These are phyloP conservation scores for Folsomia candida DNA, from an alignment of 2,888 invertebrate species.

Conservation along the genomic window DNA sequence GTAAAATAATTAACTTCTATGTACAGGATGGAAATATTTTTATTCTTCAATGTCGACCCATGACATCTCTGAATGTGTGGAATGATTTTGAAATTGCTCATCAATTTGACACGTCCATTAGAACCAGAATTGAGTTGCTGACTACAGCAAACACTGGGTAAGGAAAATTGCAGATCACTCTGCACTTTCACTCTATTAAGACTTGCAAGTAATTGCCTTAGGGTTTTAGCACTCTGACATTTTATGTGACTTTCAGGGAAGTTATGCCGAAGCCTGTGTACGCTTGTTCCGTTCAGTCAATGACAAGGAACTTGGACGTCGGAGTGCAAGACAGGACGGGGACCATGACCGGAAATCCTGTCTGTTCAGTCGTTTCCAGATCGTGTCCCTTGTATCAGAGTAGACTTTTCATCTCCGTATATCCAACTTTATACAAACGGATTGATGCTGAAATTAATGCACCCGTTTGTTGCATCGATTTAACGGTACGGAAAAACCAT, in stretches of 20 bases:
- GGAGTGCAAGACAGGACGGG: constrained; percentile 51
- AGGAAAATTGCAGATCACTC: constrained; percentile 52
- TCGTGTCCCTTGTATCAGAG: constrained; percentile 51
- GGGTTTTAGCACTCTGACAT: not conserved
- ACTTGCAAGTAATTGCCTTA: not conserved
- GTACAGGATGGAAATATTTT: constrained; percentile 56
- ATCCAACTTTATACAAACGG: constrained; percentile 58
- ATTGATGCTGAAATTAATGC: constrained; percentile 57
- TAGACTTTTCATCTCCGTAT: constrained; percentile 54
- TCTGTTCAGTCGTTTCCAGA: constrained; percentile 1
- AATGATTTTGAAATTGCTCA: constrained; percentile 74
- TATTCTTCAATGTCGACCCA: constrained; percentile 73
- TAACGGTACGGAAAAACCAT: too few relatives aligned
- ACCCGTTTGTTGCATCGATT: constrained; percentile 57
- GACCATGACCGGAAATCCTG: constrained; percentile 3
- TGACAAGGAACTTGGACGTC: constrained; percentile 52
- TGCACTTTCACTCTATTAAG: not conserved
- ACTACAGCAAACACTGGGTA: constrained; percentile 75
- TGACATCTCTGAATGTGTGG: constrained; percentile 71
- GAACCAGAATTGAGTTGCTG: constrained; percentile 64
- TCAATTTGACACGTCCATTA: constrained; percentile 69
- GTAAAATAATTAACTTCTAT: too few relatives aligned
- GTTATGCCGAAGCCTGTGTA: constrained; percentile 65
- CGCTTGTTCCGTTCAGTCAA: constrained; percentile 59
- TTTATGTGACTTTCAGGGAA: constrained; percentile 56